phyloP scores from a whole-genome alignment of 2,888 invertebrate genomes.

The Mimumesa dahlbomi region DNA sequence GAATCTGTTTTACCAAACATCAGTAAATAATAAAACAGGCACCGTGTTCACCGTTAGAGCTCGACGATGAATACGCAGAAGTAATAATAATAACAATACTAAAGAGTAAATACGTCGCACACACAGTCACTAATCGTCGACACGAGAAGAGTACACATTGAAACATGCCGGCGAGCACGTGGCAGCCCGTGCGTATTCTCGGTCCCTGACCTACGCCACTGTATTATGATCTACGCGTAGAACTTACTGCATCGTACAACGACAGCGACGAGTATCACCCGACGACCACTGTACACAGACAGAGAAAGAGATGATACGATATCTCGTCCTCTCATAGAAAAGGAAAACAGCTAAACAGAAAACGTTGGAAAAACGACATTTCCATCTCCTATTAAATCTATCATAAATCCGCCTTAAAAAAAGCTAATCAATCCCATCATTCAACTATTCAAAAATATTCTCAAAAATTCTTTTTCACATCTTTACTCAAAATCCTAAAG shows the following conservation, averaged over 20 bases:
- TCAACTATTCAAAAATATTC: too few relatives aligned
- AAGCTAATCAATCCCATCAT: not conserved
- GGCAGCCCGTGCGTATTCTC: slow-evolving; percentile 63
- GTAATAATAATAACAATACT: slow-evolving; percentile 67
- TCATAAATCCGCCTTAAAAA: not conserved
- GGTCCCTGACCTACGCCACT: slow-evolving; percentile 73
- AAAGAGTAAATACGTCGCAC: slow-evolving; percentile 63
- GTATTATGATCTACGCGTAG: slow-evolving; percentile 67
- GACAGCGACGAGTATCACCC: slow-evolving; percentile 52
- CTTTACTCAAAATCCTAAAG: not conserved
- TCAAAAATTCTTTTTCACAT: too few relatives aligned
- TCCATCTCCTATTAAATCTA: too few relatives aligned
- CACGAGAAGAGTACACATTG: slow-evolving; percentile 53
- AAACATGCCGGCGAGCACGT: slow-evolving; percentile 61
- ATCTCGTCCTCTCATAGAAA: not conserved
- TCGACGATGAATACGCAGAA: slow-evolving; percentile 49
- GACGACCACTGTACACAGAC: too few relatives aligned
- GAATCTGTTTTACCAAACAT: slow-evolving; percentile 12
- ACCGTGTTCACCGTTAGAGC: slow-evolving; percentile 12
- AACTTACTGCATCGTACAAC: slow-evolving; percentile 56
- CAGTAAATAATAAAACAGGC: not conserved
- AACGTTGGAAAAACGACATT: not conserved
- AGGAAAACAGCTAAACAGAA: not conserved
- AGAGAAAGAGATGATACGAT: slow-evolving; percentile 7
- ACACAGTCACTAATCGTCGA: slow-evolving; percentile 58